These are phyloP conservation scores for Ophonus ardosiacus DNA, from an alignment of 2,888 invertebrate species.

Conservation along the genomic window DNA sequence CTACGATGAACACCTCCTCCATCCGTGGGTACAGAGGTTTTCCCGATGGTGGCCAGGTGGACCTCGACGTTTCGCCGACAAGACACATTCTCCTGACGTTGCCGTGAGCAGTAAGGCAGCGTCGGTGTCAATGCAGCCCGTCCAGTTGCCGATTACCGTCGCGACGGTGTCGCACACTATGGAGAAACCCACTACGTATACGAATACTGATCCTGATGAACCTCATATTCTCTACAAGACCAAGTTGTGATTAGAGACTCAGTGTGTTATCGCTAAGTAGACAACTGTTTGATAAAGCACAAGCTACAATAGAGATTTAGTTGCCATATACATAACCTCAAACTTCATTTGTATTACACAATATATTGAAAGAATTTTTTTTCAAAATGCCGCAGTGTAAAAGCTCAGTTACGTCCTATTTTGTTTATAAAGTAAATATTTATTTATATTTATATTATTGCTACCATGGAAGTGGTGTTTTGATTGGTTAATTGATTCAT, in stretches of 20 bases:
- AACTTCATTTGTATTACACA: background rate
- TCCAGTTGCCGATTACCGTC: conserved; percentile 62
- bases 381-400: too few relatives aligned
- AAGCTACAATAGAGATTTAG: background rate
- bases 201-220: conserved; percentile 43
- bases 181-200: conserved; percentile 30
- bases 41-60: conserved; percentile 80
- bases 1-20: conserved; percentile 83
- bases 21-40: conserved; percentile 80
- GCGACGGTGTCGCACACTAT: conserved; percentile 38
- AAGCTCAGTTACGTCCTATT: too few relatives aligned
- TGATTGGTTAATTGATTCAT: too few relatives aligned
- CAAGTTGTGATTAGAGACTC: conserved; percentile 60
- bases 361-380: background rate
- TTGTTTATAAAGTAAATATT: too few relatives aligned
- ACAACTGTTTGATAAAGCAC: background rate
- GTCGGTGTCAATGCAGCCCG: conserved; percentile 55
- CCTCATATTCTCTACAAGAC: conserved; percentile 58
- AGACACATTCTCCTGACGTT: conserved; percentile 66
- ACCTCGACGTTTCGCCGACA: conserved; percentile 77
- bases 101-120: conserved; percentile 65
- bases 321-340: background rate
- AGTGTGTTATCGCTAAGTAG: background rate
- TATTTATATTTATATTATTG: too few relatives aligned
- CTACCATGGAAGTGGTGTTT: too few relatives aligned